Base-by-base conservation (phyloP, 2,113 vertebrate species). In the Pongo pygmaeus region DNA sequence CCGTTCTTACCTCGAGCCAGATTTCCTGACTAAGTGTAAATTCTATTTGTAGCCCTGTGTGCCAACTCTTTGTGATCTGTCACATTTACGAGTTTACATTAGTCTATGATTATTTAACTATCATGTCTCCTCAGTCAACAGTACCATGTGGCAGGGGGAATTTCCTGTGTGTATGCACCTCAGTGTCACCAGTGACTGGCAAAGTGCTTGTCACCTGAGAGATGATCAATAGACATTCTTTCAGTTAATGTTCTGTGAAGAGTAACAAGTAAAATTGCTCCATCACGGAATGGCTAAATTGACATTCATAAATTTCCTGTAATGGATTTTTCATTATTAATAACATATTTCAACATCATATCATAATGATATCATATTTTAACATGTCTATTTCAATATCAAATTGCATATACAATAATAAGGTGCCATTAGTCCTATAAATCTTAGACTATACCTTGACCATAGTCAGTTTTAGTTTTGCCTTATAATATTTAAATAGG, bases 141-240 rank as follows among this genome's bases (percentile, higher is more conserved):
- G 11, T 4, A 22, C 67, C 14, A 30, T 30, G 85, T 30, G 3
- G 25, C 32, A 75, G 3, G 14, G 35, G 5, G 6, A 12, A 5
- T 8, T 23, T 4, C 23, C 2, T 57, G 17, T 25, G 6, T 55
- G 8, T 12, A 1, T 4, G 79, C 11, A 18, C 30, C 17, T 93
- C n/a, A 0, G 0, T 38, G 13, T 23, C 10, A 4, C 14, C 16
- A 10, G 22, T 5, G 2, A 20, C 57, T 85, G 12, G 40, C 32
- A 69, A 32, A 79, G 30, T 61, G 11, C 11, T 40, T n/a, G 25
- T 6, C 32, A 25, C 20, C 30, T 57, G 3, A 8, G 4, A 83
- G 14, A 67, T 43, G n/a, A 16, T 78, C 27, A 38, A 1, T 8
- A 22, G 13, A 48, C 11, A 23, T 25, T 77, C 17, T 20, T 20